Base-by-base conservation (phyloP, 2,888 invertebrate genomes). In the Scaeva pyrastri region DNA sequence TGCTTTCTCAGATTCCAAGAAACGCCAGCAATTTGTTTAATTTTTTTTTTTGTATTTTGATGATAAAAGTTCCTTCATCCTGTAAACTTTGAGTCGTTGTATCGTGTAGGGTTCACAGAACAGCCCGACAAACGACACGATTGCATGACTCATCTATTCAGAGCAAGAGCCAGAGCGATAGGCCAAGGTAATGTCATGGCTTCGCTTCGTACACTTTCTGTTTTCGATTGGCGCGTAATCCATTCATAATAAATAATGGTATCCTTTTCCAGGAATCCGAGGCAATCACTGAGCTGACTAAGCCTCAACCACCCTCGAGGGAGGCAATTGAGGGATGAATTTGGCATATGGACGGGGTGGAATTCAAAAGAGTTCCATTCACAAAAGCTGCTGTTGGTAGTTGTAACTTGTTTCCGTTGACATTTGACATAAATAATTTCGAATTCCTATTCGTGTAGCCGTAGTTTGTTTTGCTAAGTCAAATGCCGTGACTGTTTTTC, bases 221-320 rank as follows among this genome's bases (percentile, higher is more conserved):
- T 11, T 10, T 39, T 31, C 31, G 6, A 68, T 45, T 56, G 41
- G 60, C 76, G 68, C 68, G 56, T 68, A 72, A 58, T 76, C 73
- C 85, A 85, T 85, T 85, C 85, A 85, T 85, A 85, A 81, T 85
- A 85, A 73, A 81, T 81, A 81, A 85, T 85, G 81, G 60, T 72
- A 81, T 85, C 76, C 81, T 85, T 85, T 85, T 85, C 85, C 81
- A 85, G 48, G 85, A 85, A 85, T 81, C 73, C 62, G 41, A 23
- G 68, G 75, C 80, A 80, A 80, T 84, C 84, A 75, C 60, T 62
- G 72, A 31, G 85, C 85, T 85, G 85, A 85, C 85, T 85, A 76
- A 85, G 72, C 12, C 60, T 7, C 60, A 71, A 41, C 71, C 71
- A 36, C 76, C 84, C 52, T 55, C 43, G 41, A 60, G 16, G 12